Conservation (phyloP, 2,888 invertebrate genomes). For the Arge pagana region DNA sequence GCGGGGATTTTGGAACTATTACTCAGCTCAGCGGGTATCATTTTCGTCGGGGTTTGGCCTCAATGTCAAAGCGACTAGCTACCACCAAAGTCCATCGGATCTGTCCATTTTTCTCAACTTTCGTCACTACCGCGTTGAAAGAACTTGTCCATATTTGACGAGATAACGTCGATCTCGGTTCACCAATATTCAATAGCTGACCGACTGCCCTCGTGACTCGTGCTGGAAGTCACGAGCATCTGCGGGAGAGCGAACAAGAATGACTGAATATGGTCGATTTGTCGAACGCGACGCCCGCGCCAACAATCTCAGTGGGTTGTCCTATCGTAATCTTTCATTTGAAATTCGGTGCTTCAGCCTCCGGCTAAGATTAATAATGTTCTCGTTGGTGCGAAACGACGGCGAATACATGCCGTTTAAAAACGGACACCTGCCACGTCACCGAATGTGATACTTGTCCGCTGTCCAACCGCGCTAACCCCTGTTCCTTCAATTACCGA, state of each 20-base stretch:
- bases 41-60: too few species aligned
- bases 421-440: slow-evolving; percentile 18
- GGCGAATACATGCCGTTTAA: slow-evolving; percentile 5
- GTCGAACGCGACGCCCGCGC: slow-evolving; percentile 7
- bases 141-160: slow-evolving; percentile 53
- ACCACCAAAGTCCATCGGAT: too few species aligned
- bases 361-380: slow-evolving; percentile 16
- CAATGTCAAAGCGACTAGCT: too few species aligned
- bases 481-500: too few species aligned
- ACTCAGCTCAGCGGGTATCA: too few species aligned
- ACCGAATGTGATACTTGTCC: slow-evolving; percentile 9
- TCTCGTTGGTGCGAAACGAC: background rate
- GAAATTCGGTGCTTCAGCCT: background rate
- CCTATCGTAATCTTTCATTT: slow-evolving; percentile 15
- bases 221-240: too few species aligned
- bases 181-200: slow-evolving; percentile 45
- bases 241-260: too few species aligned
- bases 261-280: slow-evolving; percentile 21
- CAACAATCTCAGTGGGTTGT: slow-evolving; percentile 10
- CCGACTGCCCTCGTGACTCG: slow-evolving; percentile 47
- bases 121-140: slow-evolving; percentile 47
- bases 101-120: too few species aligned
- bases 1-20: too few species aligned
- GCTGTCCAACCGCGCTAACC: background rate
- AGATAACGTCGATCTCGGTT: slow-evolving; percentile 55